phyloP scores from a whole-genome alignment of 2,888 invertebrate genomes.

The Tetragnatha montana region DNA sequence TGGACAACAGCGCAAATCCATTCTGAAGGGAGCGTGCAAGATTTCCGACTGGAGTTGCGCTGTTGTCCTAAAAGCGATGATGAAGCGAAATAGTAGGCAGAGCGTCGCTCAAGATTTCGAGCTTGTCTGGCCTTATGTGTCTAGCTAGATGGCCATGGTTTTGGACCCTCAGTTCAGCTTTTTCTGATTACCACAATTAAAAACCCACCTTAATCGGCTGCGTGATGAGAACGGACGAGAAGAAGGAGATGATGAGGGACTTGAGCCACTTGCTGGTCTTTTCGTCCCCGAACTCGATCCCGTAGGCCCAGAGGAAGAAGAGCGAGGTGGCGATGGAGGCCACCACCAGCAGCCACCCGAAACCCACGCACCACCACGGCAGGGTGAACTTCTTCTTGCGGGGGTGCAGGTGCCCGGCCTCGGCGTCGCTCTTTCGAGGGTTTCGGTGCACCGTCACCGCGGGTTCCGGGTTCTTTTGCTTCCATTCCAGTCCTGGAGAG shows the following conservation, averaged over 20 bases:
- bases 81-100: no score
- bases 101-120: no score
- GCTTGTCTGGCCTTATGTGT: no score
- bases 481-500: conserved; percentile 44
- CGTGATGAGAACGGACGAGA: conserved; percentile 77
- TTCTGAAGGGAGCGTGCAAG: no score
- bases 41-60: no score
- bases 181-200: background rate
- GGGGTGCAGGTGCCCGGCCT: conserved; percentile 36
- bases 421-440: conserved; percentile 29
- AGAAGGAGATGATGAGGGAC: conserved; percentile 77
- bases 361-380: conserved; percentile 72
- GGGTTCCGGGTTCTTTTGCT: conserved; percentile 29
- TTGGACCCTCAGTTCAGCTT: no score
- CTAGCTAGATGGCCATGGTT: no score
- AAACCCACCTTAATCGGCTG: conserved; percentile 78
- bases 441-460: background rate
- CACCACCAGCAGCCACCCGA: conserved; percentile 77
- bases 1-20: no score
- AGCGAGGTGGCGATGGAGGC: conserved; percentile 74
- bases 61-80: no score
- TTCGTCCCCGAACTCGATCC: conserved; percentile 77
- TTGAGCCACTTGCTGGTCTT: conserved; percentile 78
- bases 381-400: conserved; percentile 69
- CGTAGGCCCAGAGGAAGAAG: conserved; percentile 77